phyloP scores from a whole-genome alignment of 92 coral and sea anemone species.

The Bergia puertoricense region DNA sequence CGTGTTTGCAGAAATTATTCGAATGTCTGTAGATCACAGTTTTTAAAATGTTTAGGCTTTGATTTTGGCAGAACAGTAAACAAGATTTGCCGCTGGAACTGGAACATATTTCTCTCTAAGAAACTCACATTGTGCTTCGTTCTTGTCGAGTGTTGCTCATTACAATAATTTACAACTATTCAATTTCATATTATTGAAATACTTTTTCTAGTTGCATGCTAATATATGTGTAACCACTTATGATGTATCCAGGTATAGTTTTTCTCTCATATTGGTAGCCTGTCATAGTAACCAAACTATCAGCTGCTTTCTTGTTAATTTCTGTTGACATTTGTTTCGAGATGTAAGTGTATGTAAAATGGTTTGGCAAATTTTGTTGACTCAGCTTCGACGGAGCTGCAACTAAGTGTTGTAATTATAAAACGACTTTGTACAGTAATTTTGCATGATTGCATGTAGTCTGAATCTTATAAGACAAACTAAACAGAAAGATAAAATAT shows the following conservation, averaged over 20 bases:
- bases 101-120: neutral
- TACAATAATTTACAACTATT: too few relatives aligned
- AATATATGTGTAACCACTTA: too few relatives aligned
- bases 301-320: conserved; percentile 5
- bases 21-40: neutral
- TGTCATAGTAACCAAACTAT: neutral
- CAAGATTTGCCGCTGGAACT: neutral
- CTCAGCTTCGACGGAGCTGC: neutral
- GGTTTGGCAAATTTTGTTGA: neutral
- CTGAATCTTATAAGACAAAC: neutral
- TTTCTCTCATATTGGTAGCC: neutral
- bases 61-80: neutral
- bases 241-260: neutral
- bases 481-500: neutral
- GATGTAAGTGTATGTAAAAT: neutral
- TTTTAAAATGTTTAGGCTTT: neutral
- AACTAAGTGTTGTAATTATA: neutral
- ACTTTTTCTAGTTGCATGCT: neutral
- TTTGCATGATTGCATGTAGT: too few relatives aligned
- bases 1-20: neutral
- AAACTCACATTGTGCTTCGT: neutral
- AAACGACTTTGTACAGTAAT: too few relatives aligned
- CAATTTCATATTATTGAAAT: neutral
- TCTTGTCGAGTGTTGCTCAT: too few relatives aligned
- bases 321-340: conserved; percentile 15